Base-by-base conservation (phyloP, 2,797 vertebrate species). In the Periophthalmus magnuspinnatus region DNA sequence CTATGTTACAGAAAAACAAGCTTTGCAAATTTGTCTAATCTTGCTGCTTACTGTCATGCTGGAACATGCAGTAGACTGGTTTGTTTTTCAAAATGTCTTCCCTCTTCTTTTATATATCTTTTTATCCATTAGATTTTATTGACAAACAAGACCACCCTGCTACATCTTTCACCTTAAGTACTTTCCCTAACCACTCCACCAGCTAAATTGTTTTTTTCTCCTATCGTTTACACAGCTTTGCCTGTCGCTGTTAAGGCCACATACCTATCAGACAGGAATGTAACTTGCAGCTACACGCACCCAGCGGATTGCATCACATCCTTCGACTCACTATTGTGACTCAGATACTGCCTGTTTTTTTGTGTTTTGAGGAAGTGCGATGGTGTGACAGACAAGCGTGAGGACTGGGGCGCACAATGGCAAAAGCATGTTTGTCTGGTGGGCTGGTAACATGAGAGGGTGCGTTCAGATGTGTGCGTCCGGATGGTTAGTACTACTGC, bases 281-380 rank as follows among this genome's bases (percentile, higher is more conserved):
- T 82, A 88, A 84, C 92, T 86, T 95, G 93, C 92, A 85, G 88
- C 82, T 80, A 94, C 93, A 94, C 89, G 94, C 85, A 88, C 86
- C 74, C 75, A 74, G 71, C 72, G 55, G 80, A 86, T 94, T 94
- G 89, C 92, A 93, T 93, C 92, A 95, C 91, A 91, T 90, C 90
- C 81, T 80, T 86, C 78, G 78, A 86, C 76, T 84, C 76, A 87
- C 78, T 86, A 79, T 75, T 88, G 82, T 76, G 72, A 75, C 69
- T 78, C 78, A 79, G 74, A 84, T 80, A 78, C 86, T 77, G 88
- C 85, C 85, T 79, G 24, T 57, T 41, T 63, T 74, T 67, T 65
- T 76, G 47, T 56, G 56, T 67, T 74, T 47, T 84, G 92, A 94
- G 93, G 93, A 94, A 94, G 90, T 93, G 86, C 77, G 74, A 90